These are phyloP conservation scores for Pangasianodon hypophthalmus DNA, from an alignment of 2,113 vertebrate genomes.

Conservation along the genomic window DNA sequence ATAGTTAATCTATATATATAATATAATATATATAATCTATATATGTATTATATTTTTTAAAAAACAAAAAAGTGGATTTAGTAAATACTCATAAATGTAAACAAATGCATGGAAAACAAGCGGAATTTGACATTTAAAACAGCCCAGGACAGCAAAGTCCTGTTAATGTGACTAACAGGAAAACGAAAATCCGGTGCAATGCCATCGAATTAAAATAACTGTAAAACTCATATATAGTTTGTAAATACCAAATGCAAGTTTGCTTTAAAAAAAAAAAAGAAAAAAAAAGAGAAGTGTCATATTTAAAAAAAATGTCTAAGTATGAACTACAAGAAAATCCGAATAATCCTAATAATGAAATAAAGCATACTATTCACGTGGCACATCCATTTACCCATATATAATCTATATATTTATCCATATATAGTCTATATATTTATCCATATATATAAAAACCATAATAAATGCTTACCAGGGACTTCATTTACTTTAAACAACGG, in stretches of 20 bases:
- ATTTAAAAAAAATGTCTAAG: neutral
- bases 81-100: neutral
- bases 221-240: neutral
- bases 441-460: neutral
- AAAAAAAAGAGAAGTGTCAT: neutral
- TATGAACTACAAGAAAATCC: neutral
- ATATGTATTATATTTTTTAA: neutral
- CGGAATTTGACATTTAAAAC: neutral
- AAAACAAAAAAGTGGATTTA: neutral
- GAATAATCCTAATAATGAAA: neutral
- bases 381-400: neutral
- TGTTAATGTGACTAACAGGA: neutral
- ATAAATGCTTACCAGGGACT: neutral
- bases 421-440: too few species aligned
- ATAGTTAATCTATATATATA: too few species aligned
- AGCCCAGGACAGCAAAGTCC: neutral
- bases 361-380: neutral
- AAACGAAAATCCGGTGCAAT: neutral
- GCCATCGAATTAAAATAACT: neutral
- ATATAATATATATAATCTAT: too few species aligned
- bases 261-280: neutral
- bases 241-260: neutral
- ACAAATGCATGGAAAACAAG: constrained; percentile 1
- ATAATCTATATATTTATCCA: too few species aligned
- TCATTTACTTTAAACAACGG: neutral